These are phyloP conservation scores for Centropristis striata DNA, from an alignment of 2,113 vertebrate species.

Conservation along the genomic window DNA sequence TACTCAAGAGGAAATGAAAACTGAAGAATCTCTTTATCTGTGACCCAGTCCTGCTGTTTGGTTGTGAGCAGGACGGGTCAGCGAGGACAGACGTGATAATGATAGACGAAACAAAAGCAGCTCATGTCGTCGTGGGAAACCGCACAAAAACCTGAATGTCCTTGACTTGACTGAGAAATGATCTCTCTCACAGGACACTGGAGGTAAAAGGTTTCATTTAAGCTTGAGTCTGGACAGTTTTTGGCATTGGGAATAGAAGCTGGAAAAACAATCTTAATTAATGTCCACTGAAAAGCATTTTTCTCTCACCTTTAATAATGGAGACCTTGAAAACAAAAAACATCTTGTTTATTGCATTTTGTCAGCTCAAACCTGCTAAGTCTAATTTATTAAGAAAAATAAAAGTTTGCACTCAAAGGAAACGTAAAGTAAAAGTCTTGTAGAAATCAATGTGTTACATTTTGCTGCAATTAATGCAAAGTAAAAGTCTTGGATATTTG, in stretches of 20 bases:
- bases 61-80: neutral
- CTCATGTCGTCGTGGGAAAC: neutral
- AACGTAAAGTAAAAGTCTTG: too few relatives aligned
- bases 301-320: neutral
- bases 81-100: neutral
- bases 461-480: too few relatives aligned
- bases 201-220: neutral
- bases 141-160: neutral
- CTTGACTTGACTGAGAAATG: neutral
- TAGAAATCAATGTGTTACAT: too few relatives aligned
- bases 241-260: neutral
- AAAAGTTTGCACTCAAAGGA: too few relatives aligned
- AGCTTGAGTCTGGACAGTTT: neutral
- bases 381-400: too few relatives aligned
- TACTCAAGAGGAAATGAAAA: constrained; percentile 24
- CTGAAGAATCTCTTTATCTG: constrained; percentile 13
- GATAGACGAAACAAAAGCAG: constrained; percentile 43
- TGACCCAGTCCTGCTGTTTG: constrained; percentile 27
- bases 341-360: too few relatives aligned
- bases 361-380: too few relatives aligned
- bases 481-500: too few relatives aligned
- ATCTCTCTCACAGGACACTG: neutral
- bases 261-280: neutral
- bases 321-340: too few relatives aligned
- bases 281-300: neutral